Base-by-base conservation (phyloP, 2,797 vertebrate species). In the Arrhamphus sclerolepis region DNA sequence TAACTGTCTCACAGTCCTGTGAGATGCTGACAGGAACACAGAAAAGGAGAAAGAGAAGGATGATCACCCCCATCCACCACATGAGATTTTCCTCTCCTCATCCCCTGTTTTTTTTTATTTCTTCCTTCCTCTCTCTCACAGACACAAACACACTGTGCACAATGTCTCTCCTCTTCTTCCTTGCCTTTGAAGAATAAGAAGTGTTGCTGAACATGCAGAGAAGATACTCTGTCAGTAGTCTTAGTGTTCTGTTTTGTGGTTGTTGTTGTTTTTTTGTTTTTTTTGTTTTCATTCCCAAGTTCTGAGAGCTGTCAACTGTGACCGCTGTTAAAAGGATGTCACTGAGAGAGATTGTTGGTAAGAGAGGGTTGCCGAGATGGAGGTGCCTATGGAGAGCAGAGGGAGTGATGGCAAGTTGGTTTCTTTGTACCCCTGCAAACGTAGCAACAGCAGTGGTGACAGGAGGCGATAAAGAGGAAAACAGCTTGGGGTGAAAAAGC, bases 241-340 rank as follows among this genome's bases (percentile, higher is more conserved):
- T 86, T 72, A 70, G 82, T 80, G 65, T 80, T 40, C 19, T 39
- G 20, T 51, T 31, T 38, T 26, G 24, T 26, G 24, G 24, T 26
- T 26, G 24, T 20, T 51, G 14, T 34, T 38, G 38, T 34, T 20
- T 51, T 39, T 20, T 54, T 65, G 20, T 48, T 38, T 39, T 34
- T 20, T 51, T 39, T 20, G 51, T 65, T 18, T 48, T 29, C 18
- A 49, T 41, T 70, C 57, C 72, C 73, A 18, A 41, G 75, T 80
- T 84, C 77, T 79, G 87, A 74, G 75, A 88, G 87, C 87, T 87
- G 90, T 87, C 87, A 79, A 64, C 80, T 87, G 87, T 87, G 81
- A 87, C 78, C 76, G 80, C 80, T 63, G 79, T 77, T 90, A 84
- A 88, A 88, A 88, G 80, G 77, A 84, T 87, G 87, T 87, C 78